A percentile compares a stretch with the other conserved stretches of the same genome.
Evolutionary conservation across 2,888 invertebrate genomes (phyloP).

Genomic region (Cactoblastis cactorum): DNA sequence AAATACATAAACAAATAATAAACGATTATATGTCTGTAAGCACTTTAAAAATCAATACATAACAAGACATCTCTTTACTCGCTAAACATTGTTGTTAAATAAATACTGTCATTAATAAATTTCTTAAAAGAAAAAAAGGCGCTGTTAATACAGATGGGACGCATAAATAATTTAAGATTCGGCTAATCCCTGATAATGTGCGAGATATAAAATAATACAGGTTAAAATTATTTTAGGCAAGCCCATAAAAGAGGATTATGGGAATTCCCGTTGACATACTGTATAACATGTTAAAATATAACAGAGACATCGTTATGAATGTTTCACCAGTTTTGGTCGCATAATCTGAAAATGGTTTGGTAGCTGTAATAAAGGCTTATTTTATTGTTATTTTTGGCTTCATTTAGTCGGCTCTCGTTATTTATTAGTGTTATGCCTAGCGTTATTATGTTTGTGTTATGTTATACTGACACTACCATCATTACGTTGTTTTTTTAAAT

Average conservation of each 20-base stretch:
- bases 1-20: too few species aligned
- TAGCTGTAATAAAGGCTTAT: constrained; percentile 39
- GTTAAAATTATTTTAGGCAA: constrained; percentile 57
- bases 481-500: constrained; percentile 3
- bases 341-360: constrained; percentile 33
- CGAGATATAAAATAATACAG: constrained; percentile 60
- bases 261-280: constrained; percentile 51
- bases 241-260: constrained; percentile 59
- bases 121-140: constrained; percentile 24
- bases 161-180: constrained; percentile 50
- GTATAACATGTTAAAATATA: constrained; percentile 39
- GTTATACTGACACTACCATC: constrained; percentile 1
- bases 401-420: constrained; percentile 16
- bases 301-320: constrained; percentile 23
- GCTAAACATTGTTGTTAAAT: too few species aligned
- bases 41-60: too few species aligned
- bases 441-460: constrained; percentile 11
- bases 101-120: too few species aligned
- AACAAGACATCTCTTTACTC: too few species aligned
- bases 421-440: constrained; percentile 10
- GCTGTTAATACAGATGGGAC: constrained; percentile 38
- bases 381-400: constrained; percentile 28
- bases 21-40: too few species aligned
- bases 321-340: constrained; percentile 24
- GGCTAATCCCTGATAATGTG: constrained; percentile 53